phyloP scores from a whole-genome alignment of 2,888 invertebrate genomes.

The Taenaris catops region DNA sequence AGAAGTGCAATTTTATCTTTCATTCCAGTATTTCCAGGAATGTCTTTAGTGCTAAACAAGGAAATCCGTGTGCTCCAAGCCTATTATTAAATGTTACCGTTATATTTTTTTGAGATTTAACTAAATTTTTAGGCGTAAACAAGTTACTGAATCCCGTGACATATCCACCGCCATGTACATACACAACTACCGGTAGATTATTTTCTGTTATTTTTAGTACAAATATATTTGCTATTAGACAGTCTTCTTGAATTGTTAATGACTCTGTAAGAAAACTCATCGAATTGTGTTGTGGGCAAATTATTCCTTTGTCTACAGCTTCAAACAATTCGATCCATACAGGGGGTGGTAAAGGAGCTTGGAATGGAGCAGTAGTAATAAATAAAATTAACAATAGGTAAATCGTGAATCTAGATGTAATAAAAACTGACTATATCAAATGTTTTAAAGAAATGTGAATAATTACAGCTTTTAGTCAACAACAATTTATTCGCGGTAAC shows the following conservation, averaged over 20 bases:
- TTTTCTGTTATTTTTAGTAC: slow-evolving; percentile 27
- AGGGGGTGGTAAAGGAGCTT: slow-evolving; percentile 41
- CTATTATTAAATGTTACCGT: slow-evolving; percentile 48
- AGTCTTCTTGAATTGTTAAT: slow-evolving; percentile 29
- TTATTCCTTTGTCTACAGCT: slow-evolving; percentile 27
- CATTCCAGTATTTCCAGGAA: slow-evolving; percentile 40
- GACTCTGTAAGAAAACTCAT: slow-evolving; percentile 5
- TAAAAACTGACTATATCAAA: too few species aligned
- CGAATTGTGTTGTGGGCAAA: slow-evolving; percentile 26
- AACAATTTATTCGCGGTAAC: too few species aligned
- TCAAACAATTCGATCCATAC: slow-evolving; percentile 29
- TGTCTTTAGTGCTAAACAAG: slow-evolving; percentile 33
- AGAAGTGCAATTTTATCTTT: slow-evolving; percentile 38
- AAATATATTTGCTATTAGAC: slow-evolving; percentile 32
- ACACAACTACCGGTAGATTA: slow-evolving; percentile 47
- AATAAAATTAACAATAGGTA: too few species aligned
- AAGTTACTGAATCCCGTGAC: slow-evolving; percentile 41
- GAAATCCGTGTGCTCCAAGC: slow-evolving; percentile 34
- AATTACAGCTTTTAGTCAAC: too few species aligned
- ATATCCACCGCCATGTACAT: slow-evolving; percentile 60
- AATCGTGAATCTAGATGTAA: too few species aligned
- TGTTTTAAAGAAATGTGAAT: too few species aligned
- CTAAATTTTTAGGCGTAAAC: slow-evolving; percentile 32
- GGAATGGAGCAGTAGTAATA: slow-evolving; percentile 22
- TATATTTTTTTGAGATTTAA: slow-evolving; percentile 34